Evolutionary conservation across 2,797 vertebrate genomes (phyloP), one percentile per base, ranked within the genome.

Genomic region (Sebastes nivosus): DNA sequence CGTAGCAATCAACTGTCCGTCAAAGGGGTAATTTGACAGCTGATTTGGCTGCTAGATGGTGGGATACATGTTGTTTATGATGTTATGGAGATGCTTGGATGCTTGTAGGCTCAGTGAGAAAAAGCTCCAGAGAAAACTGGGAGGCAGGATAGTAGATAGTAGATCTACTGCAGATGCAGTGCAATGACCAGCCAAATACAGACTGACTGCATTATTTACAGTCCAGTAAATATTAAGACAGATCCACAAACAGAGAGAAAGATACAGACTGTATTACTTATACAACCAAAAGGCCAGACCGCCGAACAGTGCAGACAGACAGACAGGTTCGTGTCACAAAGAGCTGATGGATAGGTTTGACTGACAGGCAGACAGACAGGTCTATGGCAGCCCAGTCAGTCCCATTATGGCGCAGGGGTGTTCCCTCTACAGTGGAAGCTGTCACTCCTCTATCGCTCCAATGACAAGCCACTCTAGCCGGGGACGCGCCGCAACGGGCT

Each of bases 341-440:
- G 83, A 91, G 86, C 85, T 90, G 94, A 93, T 87, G 88, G 92
- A 94, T 83, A 82, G 83, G 59, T 89, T 81, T 92, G 92, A 94
- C 68, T 92, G 92, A 92, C 93, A 93, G 88, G 87, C 88, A 92
- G 92, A 93, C 89, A 94, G 93, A 92, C 93, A 91, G 86, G 92
- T 91, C 90, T 91, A 87, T 93, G 89, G 92, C 92, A 94, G 91
- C 92, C 88, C 91, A 93, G 93, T 93, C 92, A 93, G 89, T 88
- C 90, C 92, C 93, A 94, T 94, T 92, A 94, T 94, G 91, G 93
- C 25, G 89, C 92, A 93, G 93, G 94, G 93, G 92, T 94, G 94
- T 94, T 94, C 93, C 94, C 87, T 86, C 95, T 91, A 95, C 95
- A 94, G 95, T 94, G 84, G 91, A 95, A 95, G 94, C 91, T 95